Percentiles rank a stretch among this genome's conserved stretches.
Conservation (phyloP, 2,888 invertebrate species). For the Limulus polyphemus region DNA sequence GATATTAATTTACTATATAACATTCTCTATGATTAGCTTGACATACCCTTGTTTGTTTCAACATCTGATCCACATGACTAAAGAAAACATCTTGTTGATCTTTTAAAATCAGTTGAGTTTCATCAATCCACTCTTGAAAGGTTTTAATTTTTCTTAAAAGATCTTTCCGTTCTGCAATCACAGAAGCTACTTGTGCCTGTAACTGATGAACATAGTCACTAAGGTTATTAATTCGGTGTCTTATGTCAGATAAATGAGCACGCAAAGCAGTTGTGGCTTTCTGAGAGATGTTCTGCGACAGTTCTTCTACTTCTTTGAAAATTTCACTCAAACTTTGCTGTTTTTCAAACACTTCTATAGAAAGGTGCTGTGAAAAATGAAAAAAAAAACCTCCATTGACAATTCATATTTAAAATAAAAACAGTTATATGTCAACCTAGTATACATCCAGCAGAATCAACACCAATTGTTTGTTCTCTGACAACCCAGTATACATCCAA, state of each 20-base stretch:
- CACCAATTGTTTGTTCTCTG: no score
- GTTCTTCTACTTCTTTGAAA: constrained; percentile 12
- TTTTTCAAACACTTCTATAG: constrained; percentile 12
- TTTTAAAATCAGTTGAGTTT: constrained; percentile 9
- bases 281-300: constrained; percentile 13
- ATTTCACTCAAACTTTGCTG: constrained; percentile 8
- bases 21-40: neutral
- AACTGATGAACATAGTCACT: constrained; percentile 10
- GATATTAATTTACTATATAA: neutral
- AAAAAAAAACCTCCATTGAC: no score
- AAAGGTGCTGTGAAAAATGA: constrained; percentile 6
- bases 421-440: no score
- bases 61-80: constrained; percentile 62
- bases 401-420: neutral
- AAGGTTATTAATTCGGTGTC: constrained; percentile 16
- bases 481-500: no score
- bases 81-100: constrained; percentile 67
- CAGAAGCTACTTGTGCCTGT: constrained; percentile 22
- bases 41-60: constrained; percentile 50
- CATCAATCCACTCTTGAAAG: constrained; percentile 17
- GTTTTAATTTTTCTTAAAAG: constrained; percentile 38
- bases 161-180: constrained; percentile 71
- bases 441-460: no score
- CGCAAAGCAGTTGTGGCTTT: constrained; percentile 18
- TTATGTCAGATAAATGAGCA: constrained; percentile 13